Conservation (phyloP, 2,113 vertebrate genomes). For the Xiphophorus hellerii region DNA sequence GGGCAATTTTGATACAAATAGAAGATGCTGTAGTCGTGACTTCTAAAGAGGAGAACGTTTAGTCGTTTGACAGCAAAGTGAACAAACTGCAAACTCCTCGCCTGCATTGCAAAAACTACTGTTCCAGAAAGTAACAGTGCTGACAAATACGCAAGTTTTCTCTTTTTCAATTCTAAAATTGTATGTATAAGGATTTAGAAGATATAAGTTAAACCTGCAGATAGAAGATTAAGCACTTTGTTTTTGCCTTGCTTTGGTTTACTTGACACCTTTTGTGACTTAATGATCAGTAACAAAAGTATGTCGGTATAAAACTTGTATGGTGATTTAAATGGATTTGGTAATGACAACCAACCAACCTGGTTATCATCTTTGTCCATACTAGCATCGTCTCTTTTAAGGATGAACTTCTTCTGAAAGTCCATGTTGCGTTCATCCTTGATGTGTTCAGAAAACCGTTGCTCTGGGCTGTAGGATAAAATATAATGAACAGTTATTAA, state of each 20-base stretch:
- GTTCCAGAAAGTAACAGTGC: background rate
- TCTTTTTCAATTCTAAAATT: background rate
- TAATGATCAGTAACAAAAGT: background rate
- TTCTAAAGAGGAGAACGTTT: background rate
- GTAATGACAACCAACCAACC: conserved; percentile 70
- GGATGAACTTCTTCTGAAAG: conserved; percentile 97
- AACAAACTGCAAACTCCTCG: background rate
- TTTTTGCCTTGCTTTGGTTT: background rate
- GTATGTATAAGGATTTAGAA: background rate
- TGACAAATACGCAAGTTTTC: background rate
- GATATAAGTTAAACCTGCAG: background rate
- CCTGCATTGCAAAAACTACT: background rate
- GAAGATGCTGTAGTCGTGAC: too few species aligned
- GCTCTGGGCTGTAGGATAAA: conserved; percentile 87
- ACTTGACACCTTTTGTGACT: background rate
- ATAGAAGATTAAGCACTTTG: background rate
- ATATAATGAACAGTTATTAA: background rate
- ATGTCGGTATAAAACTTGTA: background rate
- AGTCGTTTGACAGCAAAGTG: background rate
- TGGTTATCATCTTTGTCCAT: conserved; percentile 99
- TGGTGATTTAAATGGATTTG: background rate
- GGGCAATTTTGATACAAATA: background rate
- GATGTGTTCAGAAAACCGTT: conserved; percentile 98
- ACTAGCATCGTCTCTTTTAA: conserved; percentile 96
- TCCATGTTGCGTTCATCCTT: conserved; percentile 96